phyloP scores from a whole-genome alignment of 2,797 vertebrate species.

The Rhinella marina region DNA sequence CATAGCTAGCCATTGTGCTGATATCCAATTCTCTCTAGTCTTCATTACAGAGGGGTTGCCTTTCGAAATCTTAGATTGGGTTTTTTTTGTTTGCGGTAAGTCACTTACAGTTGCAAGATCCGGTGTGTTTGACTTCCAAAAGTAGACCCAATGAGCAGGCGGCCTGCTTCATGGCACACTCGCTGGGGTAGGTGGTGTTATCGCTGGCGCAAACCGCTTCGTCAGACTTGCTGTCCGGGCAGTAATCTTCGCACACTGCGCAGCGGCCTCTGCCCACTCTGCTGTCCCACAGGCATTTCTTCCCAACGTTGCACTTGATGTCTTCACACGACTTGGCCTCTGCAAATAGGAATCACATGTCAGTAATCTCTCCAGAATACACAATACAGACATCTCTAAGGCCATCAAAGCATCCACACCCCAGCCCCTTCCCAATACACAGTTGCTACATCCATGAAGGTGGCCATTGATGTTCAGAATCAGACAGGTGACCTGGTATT shows the following conservation, averaged over 20 bases:
- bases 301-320: slow-evolving; percentile 90
- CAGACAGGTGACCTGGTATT: neutral
- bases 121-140: slow-evolving; percentile 96
- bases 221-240: slow-evolving; percentile 89
- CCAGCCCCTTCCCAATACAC: neutral
- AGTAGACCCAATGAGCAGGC: slow-evolving; percentile 91
- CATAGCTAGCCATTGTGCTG: slow-evolving; percentile 44
- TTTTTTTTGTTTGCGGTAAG: slow-evolving; percentile 74
- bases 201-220: slow-evolving; percentile 97
- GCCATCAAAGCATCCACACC: neutral
- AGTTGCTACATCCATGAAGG: neutral
- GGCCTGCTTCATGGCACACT: slow-evolving; percentile 96
- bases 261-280: slow-evolving; percentile 93
- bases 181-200: slow-evolving; percentile 95
- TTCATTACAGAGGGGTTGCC: slow-evolving; percentile 72
- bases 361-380: slow-evolving; percentile 22
- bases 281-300: slow-evolving; percentile 95
- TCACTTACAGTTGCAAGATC: slow-evolving; percentile 99
- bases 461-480: neutral
- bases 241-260: slow-evolving; percentile 87
- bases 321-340: slow-evolving; percentile 98
- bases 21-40: slow-evolving; percentile 61
- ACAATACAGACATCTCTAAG: neutral
- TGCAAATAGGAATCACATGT: slow-evolving; percentile 67
- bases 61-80: slow-evolving; percentile 78